Evolutionary conservation across 2,113 vertebrate species (phyloP).

Genomic region (Ranitomeya imitator): DNA sequence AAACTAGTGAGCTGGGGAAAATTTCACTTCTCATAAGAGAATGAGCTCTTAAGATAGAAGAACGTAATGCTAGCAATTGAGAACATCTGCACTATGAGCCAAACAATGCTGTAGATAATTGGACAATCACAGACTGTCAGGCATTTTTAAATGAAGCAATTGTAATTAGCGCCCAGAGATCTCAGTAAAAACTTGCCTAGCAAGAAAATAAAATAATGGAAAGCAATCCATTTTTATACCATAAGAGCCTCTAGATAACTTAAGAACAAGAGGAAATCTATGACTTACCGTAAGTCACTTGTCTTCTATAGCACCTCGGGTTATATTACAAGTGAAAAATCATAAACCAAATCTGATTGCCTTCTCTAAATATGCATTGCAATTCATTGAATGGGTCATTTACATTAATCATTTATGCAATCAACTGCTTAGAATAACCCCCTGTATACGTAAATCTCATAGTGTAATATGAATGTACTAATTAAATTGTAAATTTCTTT

Average conservation of each 20-base stretch:
- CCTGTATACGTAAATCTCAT: slow-evolving; percentile 25
- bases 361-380: slow-evolving; percentile 20
- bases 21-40: slow-evolving; percentile 76
- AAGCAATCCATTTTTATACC: slow-evolving; percentile 23
- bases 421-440: slow-evolving; percentile 44
- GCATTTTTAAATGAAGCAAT: slow-evolving; percentile 71
- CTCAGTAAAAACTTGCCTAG: slow-evolving; percentile 21
- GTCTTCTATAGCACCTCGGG: slow-evolving; percentile 22
- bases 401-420: slow-evolving; percentile 47
- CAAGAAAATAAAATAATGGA: slow-evolving; percentile 25
- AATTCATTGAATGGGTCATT: slow-evolving; percentile 13
- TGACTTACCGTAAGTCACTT: neutral
- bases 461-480: slow-evolving; percentile 39
- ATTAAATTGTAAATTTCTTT: slow-evolving; percentile 27
- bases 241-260: slow-evolving; percentile 31
- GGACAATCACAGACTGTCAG: slow-evolving; percentile 76
- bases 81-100: slow-evolving; percentile 80
- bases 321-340: slow-evolving; percentile 31
- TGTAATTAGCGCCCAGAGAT: slow-evolving; percentile 56
- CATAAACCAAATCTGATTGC: slow-evolving; percentile 26
- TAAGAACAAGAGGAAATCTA: slow-evolving; percentile 30
- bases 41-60: slow-evolving; percentile 71
- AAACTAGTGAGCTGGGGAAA: slow-evolving; percentile 69
- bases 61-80: slow-evolving; percentile 74
- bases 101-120: slow-evolving; percentile 76